A percentile compares a stretch with the other conserved stretches of the same genome.
Evolutionary conservation across 2,113 vertebrate species (phyloP).

Genomic region (Corythornis cristatus): DNA sequence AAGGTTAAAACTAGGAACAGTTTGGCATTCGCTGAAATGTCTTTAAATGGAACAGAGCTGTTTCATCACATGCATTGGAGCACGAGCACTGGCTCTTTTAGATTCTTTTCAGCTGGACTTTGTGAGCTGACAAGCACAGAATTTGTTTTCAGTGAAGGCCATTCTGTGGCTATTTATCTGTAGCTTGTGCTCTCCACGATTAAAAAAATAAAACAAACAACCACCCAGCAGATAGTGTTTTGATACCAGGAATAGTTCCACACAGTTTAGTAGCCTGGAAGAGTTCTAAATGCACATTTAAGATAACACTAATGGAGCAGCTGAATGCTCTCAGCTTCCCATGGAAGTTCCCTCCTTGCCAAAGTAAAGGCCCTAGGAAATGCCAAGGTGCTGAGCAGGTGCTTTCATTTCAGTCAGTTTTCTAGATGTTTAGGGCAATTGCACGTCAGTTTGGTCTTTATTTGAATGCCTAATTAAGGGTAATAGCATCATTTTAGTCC

Average conservation of each 20-base stretch:
- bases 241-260: neutral
- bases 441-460: neutral
- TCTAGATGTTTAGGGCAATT: neutral
- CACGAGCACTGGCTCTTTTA: neutral
- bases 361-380: neutral
- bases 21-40: slow-evolving; percentile 15
- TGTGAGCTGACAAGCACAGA: neutral
- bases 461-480: neutral
- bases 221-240: neutral
- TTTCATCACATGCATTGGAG: slow-evolving; percentile 21
- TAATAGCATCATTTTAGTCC: neutral
- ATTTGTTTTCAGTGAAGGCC: neutral
- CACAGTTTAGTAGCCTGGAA: neutral
- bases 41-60: slow-evolving; percentile 41
- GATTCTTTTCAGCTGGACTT: neutral
- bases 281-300: neutral
- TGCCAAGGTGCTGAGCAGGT: neutral
- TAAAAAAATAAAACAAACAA: neutral
- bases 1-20: slow-evolving; percentile 62
- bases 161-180: neutral
- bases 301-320: neutral
- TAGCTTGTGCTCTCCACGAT: neutral
- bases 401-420: neutral
- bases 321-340: neutral
- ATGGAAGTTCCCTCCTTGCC: neutral